Percentiles rank a stretch among this genome's conserved stretches.
phyloP scores from a whole-genome alignment of 2,113 vertebrate genomes.

The Hoplias malabaricus region DNA sequence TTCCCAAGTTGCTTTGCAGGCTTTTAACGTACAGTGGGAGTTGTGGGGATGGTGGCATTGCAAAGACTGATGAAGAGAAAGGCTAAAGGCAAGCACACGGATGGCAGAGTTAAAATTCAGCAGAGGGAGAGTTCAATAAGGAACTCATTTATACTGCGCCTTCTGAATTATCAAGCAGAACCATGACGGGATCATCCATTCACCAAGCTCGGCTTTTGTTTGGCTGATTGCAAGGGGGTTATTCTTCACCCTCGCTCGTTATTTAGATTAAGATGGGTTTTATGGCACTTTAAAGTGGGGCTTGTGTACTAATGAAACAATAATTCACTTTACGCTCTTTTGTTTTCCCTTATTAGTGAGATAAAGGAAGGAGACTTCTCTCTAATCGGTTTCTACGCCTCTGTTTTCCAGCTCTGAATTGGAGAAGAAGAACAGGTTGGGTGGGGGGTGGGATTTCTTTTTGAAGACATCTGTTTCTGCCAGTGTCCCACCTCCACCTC shows the following conservation, averaged over 20 bases:
- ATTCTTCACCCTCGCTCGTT: slow-evolving; percentile 7
- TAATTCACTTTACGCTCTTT: neutral
- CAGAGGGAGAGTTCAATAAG: neutral
- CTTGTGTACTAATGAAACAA: neutral
- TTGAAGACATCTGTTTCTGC: too few species aligned
- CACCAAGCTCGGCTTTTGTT: neutral
- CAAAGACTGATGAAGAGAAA: neutral
- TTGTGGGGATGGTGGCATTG: neutral
- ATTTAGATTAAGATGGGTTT: slow-evolving; percentile 16
- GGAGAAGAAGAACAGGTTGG: too few species aligned
- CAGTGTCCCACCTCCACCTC: too few species aligned
- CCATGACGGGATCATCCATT: slow-evolving; percentile 21
- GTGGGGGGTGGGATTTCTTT: too few species aligned
- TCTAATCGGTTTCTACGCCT: neutral
- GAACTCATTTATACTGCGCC: slow-evolving; percentile 15
- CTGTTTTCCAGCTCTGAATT: too few species aligned
- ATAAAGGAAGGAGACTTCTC: neutral
- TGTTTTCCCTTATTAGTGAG: slow-evolving; percentile 1
- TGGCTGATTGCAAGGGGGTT: neutral
- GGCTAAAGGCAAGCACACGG: neutral
- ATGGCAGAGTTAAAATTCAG: slow-evolving; percentile 15
- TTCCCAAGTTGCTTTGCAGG: neutral
- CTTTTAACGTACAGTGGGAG: neutral
- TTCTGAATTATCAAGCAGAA: slow-evolving; percentile 11
- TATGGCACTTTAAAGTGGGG: neutral